phyloP scores from a whole-genome alignment of 2,113 vertebrate genomes.

The Oxyura jamaicensis region DNA sequence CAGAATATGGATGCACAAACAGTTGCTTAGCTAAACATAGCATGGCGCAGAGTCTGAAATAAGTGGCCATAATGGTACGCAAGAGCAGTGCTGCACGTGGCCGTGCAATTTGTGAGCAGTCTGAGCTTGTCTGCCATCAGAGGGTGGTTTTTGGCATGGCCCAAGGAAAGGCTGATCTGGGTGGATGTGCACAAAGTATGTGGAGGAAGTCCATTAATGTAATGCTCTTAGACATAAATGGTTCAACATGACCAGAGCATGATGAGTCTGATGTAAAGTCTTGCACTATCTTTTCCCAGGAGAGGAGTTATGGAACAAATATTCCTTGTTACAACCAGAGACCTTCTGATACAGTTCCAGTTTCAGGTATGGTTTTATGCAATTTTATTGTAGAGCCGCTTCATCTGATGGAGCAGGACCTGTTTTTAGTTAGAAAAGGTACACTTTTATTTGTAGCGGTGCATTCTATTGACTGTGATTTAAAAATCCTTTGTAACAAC shows the following conservation, averaged over 20 bases:
- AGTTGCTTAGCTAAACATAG: not conserved
- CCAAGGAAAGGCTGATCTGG: not conserved
- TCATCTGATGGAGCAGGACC: not conserved
- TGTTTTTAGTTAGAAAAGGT: not conserved
- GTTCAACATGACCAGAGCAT: not conserved
- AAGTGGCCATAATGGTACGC: not conserved
- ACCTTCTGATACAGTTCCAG: slow-evolving; percentile 66
- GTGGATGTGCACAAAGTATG: fast-evolving
- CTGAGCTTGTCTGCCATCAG: not conserved
- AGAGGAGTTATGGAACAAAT: slow-evolving; percentile 23
- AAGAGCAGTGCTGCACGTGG: not conserved
- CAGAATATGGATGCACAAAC: fast-evolving
- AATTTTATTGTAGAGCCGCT: not conserved
- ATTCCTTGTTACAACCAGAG: slow-evolving; percentile 50
- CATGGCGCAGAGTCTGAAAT: not conserved
- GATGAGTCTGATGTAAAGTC: not conserved
- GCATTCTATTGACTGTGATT: not conserved
- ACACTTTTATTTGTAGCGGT: not conserved
- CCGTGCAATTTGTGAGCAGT: fast-evolving
- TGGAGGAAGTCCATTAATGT: not conserved
- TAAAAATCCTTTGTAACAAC: not conserved
- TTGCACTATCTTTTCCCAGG: slow-evolving; percentile 51
- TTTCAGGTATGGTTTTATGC: slow-evolving; percentile 69
- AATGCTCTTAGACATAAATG: not conserved
- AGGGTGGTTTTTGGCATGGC: not conserved